Conservation (phyloP, 2,113 vertebrate genomes). For the Harpagus bidentatus region DNA sequence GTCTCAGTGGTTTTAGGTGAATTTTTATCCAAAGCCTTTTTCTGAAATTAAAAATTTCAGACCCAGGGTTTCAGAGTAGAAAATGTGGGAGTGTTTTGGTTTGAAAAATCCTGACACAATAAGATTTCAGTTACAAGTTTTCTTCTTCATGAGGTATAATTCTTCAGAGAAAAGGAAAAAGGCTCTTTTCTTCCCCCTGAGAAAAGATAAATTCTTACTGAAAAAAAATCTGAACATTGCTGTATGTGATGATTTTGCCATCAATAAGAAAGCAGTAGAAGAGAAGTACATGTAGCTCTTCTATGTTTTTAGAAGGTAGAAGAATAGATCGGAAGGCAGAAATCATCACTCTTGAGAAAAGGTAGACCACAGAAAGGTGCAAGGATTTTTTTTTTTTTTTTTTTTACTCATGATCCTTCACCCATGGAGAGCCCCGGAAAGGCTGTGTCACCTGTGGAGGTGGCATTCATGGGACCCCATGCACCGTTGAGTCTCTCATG, state of each 20-base stretch:
- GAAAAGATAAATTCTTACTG: not conserved
- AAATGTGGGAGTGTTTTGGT: not conserved
- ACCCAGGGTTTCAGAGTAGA: not conserved
- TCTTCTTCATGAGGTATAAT: not conserved
- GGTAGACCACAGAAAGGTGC: not conserved
- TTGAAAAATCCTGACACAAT: not conserved
- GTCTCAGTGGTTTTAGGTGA: not conserved
- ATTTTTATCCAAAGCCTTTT: not conserved
- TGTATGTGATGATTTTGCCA: not conserved
- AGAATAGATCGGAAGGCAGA: not conserved
- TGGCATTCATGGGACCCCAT: not conserved
- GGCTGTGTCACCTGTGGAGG: too few relatives aligned
- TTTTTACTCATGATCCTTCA: not conserved
- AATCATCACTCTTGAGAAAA: not conserved
- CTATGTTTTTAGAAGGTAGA: too few relatives aligned
- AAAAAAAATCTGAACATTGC: not conserved
- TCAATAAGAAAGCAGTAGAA: not conserved
- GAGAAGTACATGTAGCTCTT: not conserved
- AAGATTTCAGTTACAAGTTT: not conserved
- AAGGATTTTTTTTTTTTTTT: not conserved
- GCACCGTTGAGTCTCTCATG: not conserved
- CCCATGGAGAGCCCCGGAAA: not conserved
- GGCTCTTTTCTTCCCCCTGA: not conserved
- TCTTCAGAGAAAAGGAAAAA: not conserved
- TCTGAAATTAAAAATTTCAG: not conserved